Percentiles rank a stretch among this genome's conserved stretches.
Evolutionary conservation across 2,113 vertebrate genomes (phyloP).

Genomic region (Vimba vimba): DNA sequence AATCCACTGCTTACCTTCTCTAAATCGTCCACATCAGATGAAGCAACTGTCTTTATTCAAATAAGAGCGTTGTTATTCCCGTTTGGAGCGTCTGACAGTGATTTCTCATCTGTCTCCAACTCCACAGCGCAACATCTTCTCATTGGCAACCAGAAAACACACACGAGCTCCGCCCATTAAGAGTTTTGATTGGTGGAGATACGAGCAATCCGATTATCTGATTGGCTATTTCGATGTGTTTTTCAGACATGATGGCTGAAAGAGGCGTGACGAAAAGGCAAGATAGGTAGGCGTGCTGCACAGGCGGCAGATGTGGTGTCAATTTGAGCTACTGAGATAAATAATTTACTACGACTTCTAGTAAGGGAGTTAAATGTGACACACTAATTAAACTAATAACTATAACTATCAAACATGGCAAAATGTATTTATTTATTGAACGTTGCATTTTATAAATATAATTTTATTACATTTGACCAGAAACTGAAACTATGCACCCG

Average conservation of each 20-base stretch:
- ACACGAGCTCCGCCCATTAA: slow-evolving; percentile 30
- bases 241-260: background rate
- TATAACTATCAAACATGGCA: background rate
- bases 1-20: background rate
- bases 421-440: background rate
- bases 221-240: slow-evolving; percentile 55
- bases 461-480: background rate
- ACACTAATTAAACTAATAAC: background rate
- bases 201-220: fast-evolving
- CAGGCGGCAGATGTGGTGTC: slow-evolving; percentile 37
- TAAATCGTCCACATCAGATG: slow-evolving; percentile 9
- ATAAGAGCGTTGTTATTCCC: slow-evolving; percentile 4
- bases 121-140: slow-evolving; percentile 63
- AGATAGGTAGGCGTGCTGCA: slow-evolving; percentile 29
- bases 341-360: slow-evolving; percentile 18
- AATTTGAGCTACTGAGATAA: background rate
- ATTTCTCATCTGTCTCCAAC: slow-evolving; percentile 44
- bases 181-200: slow-evolving; percentile 60
- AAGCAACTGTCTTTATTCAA: background rate
- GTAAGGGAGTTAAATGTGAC: background rate
- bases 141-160: slow-evolving; percentile 64
- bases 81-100: slow-evolving; percentile 23
- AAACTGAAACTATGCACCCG: no score
- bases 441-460: background rate
- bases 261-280: slow-evolving; percentile 3